Percentiles rank a stretch among this genome's conserved stretches.
Conservation (phyloP, 2,888 invertebrate species). For the Sinodicranocentrus sp. region DNA sequence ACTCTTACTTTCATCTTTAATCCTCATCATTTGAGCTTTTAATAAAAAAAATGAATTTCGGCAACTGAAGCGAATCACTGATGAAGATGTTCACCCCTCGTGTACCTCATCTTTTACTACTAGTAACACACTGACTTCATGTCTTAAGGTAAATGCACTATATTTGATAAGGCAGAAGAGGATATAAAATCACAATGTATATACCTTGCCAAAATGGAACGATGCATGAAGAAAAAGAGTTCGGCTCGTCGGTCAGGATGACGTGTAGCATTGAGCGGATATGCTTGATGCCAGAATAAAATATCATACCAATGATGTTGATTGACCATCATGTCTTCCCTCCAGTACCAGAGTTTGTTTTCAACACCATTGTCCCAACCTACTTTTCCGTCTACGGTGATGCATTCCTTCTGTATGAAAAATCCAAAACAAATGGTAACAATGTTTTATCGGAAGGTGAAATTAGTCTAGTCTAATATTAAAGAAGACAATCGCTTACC, state of each 20-base stretch:
- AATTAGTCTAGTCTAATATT: no score
- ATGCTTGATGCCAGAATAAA: slow-evolving; percentile 37
- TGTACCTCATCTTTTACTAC: no score
- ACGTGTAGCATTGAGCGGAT: slow-evolving; percentile 35
- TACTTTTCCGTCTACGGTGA: slow-evolving; percentile 46
- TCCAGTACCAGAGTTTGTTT: slow-evolving; percentile 60
- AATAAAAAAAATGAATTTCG: background rate
- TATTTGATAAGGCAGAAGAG: no score
- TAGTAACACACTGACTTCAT: no score
- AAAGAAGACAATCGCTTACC: background rate
- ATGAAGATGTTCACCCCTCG: no score
- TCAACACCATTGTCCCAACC: slow-evolving; percentile 54
- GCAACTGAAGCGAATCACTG: no score
- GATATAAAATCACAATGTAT: no score
- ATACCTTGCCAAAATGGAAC: slow-evolving; percentile 51
- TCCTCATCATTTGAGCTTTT: background rate
- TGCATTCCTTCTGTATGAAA: slow-evolving; percentile 25
- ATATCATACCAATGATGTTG: slow-evolving; percentile 54
- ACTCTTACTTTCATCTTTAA: slow-evolving; percentile 21
- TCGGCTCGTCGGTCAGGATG: slow-evolving; percentile 52
- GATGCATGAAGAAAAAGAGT: slow-evolving; percentile 57
- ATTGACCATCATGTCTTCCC: slow-evolving; percentile 45
- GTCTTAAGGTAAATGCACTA: no score
- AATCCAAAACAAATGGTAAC: background rate
- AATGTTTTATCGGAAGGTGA: background rate